Base-by-base conservation (phyloP, 2,888 invertebrate genomes). In the Cyclophora albipunctata region DNA sequence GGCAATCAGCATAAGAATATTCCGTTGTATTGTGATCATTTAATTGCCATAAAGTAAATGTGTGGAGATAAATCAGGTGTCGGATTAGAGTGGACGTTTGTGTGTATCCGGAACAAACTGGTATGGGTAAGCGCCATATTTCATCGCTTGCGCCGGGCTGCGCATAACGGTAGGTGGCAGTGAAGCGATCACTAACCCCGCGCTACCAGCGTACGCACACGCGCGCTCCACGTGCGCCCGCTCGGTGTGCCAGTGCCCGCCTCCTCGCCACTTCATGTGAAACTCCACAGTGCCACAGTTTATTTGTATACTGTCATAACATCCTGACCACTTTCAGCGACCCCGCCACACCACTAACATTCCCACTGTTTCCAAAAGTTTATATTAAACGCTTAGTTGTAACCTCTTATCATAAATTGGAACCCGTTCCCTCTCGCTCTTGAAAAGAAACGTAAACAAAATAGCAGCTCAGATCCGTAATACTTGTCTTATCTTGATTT, bases 151-250 rank as follows among this genome's bases (percentile, higher is more conserved):
- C 52, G 57, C 63, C 64, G 59, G 56, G 49, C 46, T 45, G 47
- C 45, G 52, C 53, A 37, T 75, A 75, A 75, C 75, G 73, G 77
- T 71, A 63, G 69, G 62, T 54, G 66, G 60, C 59, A 60, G 63
- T 64, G 64, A 65, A 60, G 58, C 67, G 78, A 75, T 60, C 78
- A 76, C 53, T 75, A 69, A 78, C 77, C 78, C 69, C 64, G 5
- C 33, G 55, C 69, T 63, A 66, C 70, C 61, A 63, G 41, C 40
- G 5, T 42, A 49, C 52, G 48, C 58, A 65, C 65, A 68, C 67
- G 66, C 60, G 63, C 58, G 40, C 44, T 48, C 58, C 64, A 63
- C 61, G 64, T 60, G 43, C 47, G 37, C 4, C 37, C 37, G 37
- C 20, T 20, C 37, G 37, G 37, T 37, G 37, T 37, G 5, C 4